Evolutionary conservation across 2,797 vertebrate species (phyloP), one percentile per base, ranked within the genome.

Genomic region (Potorous gilbertii): DNA sequence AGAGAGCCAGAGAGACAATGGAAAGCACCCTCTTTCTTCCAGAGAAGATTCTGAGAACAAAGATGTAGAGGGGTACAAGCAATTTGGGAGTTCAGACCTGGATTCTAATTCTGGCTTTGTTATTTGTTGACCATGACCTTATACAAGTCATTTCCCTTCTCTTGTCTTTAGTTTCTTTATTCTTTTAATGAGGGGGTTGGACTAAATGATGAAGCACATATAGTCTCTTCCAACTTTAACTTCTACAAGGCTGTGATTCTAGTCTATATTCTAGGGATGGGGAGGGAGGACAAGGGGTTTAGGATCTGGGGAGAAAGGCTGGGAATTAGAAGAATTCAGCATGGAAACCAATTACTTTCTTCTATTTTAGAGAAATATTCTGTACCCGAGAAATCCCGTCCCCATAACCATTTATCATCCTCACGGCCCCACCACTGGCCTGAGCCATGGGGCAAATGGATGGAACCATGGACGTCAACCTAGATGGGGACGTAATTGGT

Each of bases 351-450:
- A 31, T 34, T 16, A 31, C 10, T 31, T 55, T 96, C 95, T 91
- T 97, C 95, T 66, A 96, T 96, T 94, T 94, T 89, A 97, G 97
- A 96, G 90, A 92, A 96, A 95, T n/a, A 92, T 1, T 90, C 40
- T 92, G 94, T 56, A 55, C 52, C 46, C 92, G 91, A 95, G 97
- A 92, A 97, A 93, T 14, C 3, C 40, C 55, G 55, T 91, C 59
- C 62, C 92, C 2, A 57, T 57, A 52, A 4, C 89, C 31, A 3
- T 96, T 90, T 97, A 97, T 55, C 1, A 0, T 0, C 92, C 96
- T 52, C 97, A 96, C 4, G 90, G 55, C 29, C 56, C 81, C 29
- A 66, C 18, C 56, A 3, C n/a, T 46, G n/a, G 52, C 52, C 11
- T 0, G 0, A 56, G 54, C 9, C 52, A 66, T 66, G 62, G 62